These are phyloP conservation scores for Macheiramphus alcinus DNA, from an alignment of 2,113 vertebrate genomes.

Conservation along the genomic window DNA sequence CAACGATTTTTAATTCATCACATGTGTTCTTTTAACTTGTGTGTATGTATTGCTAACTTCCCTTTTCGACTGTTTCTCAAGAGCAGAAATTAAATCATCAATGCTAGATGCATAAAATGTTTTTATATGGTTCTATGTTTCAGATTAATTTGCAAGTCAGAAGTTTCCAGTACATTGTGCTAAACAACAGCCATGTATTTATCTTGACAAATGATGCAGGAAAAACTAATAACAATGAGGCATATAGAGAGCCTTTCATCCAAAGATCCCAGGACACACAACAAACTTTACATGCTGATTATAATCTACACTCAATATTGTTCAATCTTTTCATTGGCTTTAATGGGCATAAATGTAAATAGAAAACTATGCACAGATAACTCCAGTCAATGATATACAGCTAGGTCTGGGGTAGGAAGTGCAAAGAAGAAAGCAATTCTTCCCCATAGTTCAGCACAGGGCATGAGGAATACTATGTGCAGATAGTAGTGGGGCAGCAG, in stretches of 20 bases:
- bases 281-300: conserved; percentile 53
- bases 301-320: not conserved
- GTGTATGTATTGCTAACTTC: conserved; percentile 14
- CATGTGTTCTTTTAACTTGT: conserved; percentile 24
- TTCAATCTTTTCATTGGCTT: conserved; percentile 1
- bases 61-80: not conserved
- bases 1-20: conserved; percentile 25
- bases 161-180: conserved; percentile 41
- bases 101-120: conserved; percentile 45
- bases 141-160: conserved; percentile 60
- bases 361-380: not conserved
- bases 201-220: conserved; percentile 61
- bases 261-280: conserved; percentile 40
- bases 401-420: not conserved
- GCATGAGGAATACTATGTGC: not conserved
- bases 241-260: conserved; percentile 38
- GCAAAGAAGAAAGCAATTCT: not conserved
- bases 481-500: not conserved
- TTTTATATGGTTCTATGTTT: conserved; percentile 49
- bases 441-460: rapidly evolving
- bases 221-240: conserved; percentile 53
- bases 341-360: not conserved
- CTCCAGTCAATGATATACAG: not conserved
- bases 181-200: conserved; percentile 52
- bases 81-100: conserved; percentile 60